Conservation (phyloP, 1,140 invertebrate genomes). For the Ips typographus region DNA sequence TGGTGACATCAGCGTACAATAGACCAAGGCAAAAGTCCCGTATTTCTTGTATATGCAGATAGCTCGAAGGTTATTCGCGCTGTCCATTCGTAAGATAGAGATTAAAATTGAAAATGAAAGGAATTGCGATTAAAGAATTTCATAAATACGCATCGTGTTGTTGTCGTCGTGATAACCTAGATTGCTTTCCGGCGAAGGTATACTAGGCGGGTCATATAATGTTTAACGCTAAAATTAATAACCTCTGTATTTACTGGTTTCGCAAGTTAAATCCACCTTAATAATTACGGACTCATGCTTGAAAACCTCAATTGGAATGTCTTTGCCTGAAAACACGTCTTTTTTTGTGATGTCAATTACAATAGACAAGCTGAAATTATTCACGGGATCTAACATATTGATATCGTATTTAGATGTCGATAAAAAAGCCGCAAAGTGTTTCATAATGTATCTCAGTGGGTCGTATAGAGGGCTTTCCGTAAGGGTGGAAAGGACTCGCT, state of each 20-base stretch:
- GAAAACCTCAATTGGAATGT: neutral
- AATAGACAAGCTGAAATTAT: slow-evolving; percentile 41
- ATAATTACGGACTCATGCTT: slow-evolving; percentile 10
- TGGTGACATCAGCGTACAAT: slow-evolving; percentile 18
- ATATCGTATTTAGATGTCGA: slow-evolving; percentile 51
- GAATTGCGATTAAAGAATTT: slow-evolving; percentile 28
- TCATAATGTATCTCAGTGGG: slow-evolving; percentile 49
- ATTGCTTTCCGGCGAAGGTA: slow-evolving; percentile 28
- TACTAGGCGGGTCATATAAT: slow-evolving; percentile 26
- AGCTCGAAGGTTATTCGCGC: slow-evolving; percentile 16
- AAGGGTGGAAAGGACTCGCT: slow-evolving; percentile 45
- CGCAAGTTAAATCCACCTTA: slow-evolving; percentile 13
- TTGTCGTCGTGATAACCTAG: slow-evolving; percentile 33
- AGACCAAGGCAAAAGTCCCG: slow-evolving; percentile 3
- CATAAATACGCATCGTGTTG: slow-evolving; percentile 33
- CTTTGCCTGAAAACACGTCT: neutral
- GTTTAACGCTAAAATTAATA: slow-evolving; percentile 32
- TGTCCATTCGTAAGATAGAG: slow-evolving; percentile 14
- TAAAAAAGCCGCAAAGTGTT: slow-evolving; percentile 52
- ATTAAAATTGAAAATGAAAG: slow-evolving; percentile 32
- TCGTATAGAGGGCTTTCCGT: slow-evolving; percentile 34
- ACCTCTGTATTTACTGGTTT: slow-evolving; percentile 29
- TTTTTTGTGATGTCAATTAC: slow-evolving; percentile 29
- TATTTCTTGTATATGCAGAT: slow-evolving; percentile 12
- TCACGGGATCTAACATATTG: slow-evolving; percentile 45